phyloP scores from a whole-genome alignment of 2,888 invertebrate genomes.

The Poecilus cupreus region DNA sequence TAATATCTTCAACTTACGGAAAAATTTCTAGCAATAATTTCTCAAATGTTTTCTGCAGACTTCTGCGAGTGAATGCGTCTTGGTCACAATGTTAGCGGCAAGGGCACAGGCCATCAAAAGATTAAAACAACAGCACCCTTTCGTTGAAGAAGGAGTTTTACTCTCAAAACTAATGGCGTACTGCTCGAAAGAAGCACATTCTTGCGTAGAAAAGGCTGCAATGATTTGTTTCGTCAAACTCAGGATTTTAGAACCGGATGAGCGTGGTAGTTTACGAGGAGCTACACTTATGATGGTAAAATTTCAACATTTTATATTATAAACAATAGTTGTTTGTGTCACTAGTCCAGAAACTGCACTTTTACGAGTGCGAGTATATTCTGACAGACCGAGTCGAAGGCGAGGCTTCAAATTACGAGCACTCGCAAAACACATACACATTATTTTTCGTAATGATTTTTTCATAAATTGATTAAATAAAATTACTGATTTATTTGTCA shows the following conservation, averaged over 20 bases:
- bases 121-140: constrained; percentile 88
- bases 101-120: constrained; percentile 91
- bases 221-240: constrained; percentile 96
- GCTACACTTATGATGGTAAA: constrained; percentile 84
- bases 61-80: constrained; percentile 95
- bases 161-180: constrained; percentile 95
- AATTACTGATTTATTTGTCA: no score
- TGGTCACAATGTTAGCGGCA: constrained; percentile 94
- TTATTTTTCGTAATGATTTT: no score
- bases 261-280: constrained; percentile 86
- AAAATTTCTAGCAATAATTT: neutral
- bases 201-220: constrained; percentile 94
- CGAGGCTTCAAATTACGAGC: no score
- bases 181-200: constrained; percentile 93
- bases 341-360: no score
- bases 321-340: no score
- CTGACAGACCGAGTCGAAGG: no score
- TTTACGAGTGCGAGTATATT: no score
- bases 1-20: constrained; percentile 69
- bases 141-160: constrained; percentile 91
- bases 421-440: no score
- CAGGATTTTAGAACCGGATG: constrained; percentile 91
- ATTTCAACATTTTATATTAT: no score
- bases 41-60: constrained; percentile 77
- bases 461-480: no score